A percentile compares a stretch with the other conserved stretches of the same genome.
phyloP scores from a whole-genome alignment of 2,888 invertebrate genomes.

The Carpatolechia fugitivella region DNA sequence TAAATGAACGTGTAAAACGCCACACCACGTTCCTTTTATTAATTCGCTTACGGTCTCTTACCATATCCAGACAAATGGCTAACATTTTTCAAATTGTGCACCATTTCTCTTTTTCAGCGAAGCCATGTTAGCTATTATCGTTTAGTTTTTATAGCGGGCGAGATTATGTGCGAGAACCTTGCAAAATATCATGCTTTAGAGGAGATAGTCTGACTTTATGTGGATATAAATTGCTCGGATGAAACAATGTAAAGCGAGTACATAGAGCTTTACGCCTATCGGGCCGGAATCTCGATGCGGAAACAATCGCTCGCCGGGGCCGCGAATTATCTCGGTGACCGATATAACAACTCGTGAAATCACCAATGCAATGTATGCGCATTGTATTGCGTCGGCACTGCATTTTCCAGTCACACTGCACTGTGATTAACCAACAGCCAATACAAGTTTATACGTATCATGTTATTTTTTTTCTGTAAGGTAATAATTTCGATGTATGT shows the following conservation, averaged over 20 bases:
- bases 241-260: constrained; percentile 43
- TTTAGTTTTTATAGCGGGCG: constrained; percentile 9
- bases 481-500: not conserved
- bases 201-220: constrained; percentile 43
- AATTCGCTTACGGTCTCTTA: not conserved
- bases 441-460: not conserved
- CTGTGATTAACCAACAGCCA: not conserved
- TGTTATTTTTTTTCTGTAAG: too few species aligned
- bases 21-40: not conserved
- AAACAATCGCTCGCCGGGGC: constrained; percentile 52
- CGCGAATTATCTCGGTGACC: constrained; percentile 53
- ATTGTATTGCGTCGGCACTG: not conserved
- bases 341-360: constrained; percentile 48
- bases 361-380: constrained; percentile 12
- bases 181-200: constrained; percentile 43
- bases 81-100: not conserved
- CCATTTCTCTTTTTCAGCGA: not conserved
- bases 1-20: not conserved
- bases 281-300: constrained; percentile 44
- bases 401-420: not conserved
- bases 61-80: constrained; percentile 1
- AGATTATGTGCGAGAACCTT: constrained; percentile 3
- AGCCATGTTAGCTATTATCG: constrained; percentile 1
- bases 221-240: constrained; percentile 50
- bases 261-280: constrained; percentile 39